These are phyloP conservation scores for Todiramphus saurophagus DNA, from an alignment of 2,113 vertebrate genomes.

Conservation along the genomic window DNA sequence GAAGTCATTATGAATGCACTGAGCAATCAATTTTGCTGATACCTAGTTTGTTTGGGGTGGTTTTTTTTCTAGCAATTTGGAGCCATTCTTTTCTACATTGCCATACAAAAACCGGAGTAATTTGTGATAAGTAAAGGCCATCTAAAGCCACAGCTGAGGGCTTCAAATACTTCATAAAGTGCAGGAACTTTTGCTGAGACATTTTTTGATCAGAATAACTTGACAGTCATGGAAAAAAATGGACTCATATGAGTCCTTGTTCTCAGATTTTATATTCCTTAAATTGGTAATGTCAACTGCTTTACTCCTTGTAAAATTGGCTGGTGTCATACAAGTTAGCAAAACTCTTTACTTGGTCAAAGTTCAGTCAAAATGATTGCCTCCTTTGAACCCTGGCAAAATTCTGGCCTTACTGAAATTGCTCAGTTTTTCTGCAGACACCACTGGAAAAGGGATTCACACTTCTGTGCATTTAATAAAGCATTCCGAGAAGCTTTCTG, in stretches of 20 bases:
- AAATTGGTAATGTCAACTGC: conserved; percentile 23
- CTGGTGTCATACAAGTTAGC: background rate
- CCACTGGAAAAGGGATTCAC: background rate
- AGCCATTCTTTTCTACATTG: background rate
- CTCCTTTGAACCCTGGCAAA: conserved; percentile 16
- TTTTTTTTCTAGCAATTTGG: background rate
- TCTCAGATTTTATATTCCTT: background rate
- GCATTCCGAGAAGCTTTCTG: background rate
- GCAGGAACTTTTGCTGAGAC: background rate
- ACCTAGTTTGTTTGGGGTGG: background rate
- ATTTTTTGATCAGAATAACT: conserved; percentile 1
- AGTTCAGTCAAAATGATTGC: background rate
- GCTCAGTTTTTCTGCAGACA: background rate
- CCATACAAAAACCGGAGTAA: background rate
- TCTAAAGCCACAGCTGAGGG: background rate
- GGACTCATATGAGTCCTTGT: background rate
- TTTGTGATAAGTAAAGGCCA: conserved; percentile 16
- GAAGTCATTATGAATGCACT: background rate
- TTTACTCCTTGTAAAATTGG: conserved; percentile 15
- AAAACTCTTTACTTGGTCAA: background rate
- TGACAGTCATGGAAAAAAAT: background rate
- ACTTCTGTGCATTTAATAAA: background rate
- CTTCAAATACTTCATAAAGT: background rate
- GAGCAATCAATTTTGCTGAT: background rate
- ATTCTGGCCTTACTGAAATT: background rate